Evolutionary conservation across 2,113 vertebrate species (phyloP), one percentile per base, ranked within the genome.

Genomic region (Prolemur simus): DNA sequence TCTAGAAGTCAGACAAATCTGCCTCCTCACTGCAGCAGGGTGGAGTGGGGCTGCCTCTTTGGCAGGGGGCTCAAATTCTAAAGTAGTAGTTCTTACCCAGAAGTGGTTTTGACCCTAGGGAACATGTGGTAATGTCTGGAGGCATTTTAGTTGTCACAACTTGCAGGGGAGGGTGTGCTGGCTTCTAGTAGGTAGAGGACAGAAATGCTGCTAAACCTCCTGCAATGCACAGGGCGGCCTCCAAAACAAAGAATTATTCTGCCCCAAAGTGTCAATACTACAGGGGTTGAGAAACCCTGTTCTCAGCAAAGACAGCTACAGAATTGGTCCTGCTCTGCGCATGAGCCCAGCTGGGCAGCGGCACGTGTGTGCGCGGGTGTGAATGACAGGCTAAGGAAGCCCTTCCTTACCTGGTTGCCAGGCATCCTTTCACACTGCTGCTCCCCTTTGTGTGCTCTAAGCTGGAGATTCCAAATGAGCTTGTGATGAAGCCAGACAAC

Each of bases 341-440:
- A 3, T 0, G 52, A 32, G 27, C 18, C 60, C 47, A 1, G 3
- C 2, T 6, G 27, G 47, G 34, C 9, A 6, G 11, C 4, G 4
- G 29, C 32, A 8, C 8, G 2, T n/a, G 21, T 29, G 15, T 2
- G 2, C 21, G 21, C 6, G 20, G 37, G 37, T 13, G 37, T 13
- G n/a, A 42, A 52, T 14, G 9, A 10, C 25, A 3, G 14, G 29
- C 83, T 10, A 20, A 56, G 49, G 82, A 63, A 20, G 39, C 8
- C 45, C 32, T 92, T 58, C 52, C 14, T 17, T 52, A 2, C 18
- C 23, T 39, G 76, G 49, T 25, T 39, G 6, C 42, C 14, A 6
- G 42, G n/a, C 14, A 8, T 34, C 9, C 34, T 42, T 52, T 34
- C 54, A 42, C 42, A 42, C n/a, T 71, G 23, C 32, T 29, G 66